A percentile compares a stretch with the other conserved stretches of the same genome.
Evolutionary conservation across 2,797 vertebrate genomes (phyloP).

Genomic region (Forpus xanthops): DNA sequence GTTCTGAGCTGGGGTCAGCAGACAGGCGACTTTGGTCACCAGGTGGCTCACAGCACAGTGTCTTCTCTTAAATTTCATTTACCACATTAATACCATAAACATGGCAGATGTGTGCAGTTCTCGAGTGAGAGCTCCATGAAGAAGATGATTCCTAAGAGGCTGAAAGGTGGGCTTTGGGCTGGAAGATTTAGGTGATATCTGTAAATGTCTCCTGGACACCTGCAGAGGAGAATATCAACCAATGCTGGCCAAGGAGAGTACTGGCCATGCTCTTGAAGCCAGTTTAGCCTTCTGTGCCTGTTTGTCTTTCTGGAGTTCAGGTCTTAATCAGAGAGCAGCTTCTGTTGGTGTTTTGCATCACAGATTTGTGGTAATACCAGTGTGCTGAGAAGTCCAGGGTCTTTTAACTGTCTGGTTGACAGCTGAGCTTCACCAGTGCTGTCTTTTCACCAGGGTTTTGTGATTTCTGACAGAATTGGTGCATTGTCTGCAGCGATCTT

Average conservation of each 20-base stretch:
- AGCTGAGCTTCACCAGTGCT: rapidly evolving
- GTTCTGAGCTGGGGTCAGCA: background rate
- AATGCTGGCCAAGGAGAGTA: background rate
- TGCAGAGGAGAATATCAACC: background rate
- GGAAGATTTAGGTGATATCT: background rate
- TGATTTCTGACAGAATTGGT: background rate
- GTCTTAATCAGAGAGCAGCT: background rate
- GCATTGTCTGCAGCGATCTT: rapidly evolving
- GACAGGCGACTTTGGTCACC: background rate
- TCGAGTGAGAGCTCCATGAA: background rate
- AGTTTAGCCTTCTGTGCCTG: background rate
- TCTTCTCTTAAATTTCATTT: background rate
- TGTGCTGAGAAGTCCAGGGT: background rate
- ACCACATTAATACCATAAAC: background rate
- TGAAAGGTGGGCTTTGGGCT: background rate
- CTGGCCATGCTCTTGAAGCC: background rate
- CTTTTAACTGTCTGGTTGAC: rapidly evolving
- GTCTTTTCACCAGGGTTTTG: background rate
- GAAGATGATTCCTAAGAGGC: background rate
- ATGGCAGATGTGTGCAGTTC: background rate
- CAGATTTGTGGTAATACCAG: background rate
- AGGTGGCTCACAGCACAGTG: background rate
- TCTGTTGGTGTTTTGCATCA: background rate
- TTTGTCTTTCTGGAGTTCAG: background rate
- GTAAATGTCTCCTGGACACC: background rate